A percentile compares a stretch with the other conserved stretches of the same genome.
These are phyloP conservation scores for Catostylus mosaicus DNA, from an alignment of 30 jellyfish, hydroid and myxozoan species.

Conservation along the genomic window DNA sequence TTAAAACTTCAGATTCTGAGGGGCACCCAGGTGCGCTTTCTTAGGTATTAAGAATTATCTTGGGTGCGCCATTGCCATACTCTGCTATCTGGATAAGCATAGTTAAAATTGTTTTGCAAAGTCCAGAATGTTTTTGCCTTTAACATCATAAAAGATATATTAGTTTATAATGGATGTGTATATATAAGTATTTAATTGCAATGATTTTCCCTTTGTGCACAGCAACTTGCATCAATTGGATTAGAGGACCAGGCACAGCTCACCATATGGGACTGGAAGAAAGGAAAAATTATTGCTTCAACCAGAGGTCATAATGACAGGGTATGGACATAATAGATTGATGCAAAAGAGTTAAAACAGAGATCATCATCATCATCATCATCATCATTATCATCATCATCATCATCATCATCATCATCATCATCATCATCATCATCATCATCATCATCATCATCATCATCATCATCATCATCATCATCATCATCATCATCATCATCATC, in stretches of 20 bases:
- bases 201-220: neutral
- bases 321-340: constrained; percentile 38
- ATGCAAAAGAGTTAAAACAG: neutral
- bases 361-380: neutral
- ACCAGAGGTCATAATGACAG: constrained; percentile 96
- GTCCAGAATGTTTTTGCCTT: too few species aligned
- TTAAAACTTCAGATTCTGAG: too few species aligned
- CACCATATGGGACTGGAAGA: constrained; percentile 98
- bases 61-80: too few species aligned
- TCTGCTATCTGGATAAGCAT: too few species aligned
- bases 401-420: neutral
- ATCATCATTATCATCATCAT: neutral
- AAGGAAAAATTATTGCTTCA: constrained; percentile 89
- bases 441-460: neutral
- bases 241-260: constrained; percentile 91
- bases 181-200: too few species aligned
- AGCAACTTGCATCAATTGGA: constrained; percentile 98
- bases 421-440: neutral
- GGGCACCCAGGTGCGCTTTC: too few species aligned
- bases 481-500: neutral
- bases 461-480: neutral
- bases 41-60: too few species aligned
- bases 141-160: too few species aligned
- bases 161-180: too few species aligned
- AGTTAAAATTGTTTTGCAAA: too few species aligned